Evolutionary conservation across 1,140 invertebrate species (phyloP).

Genomic region (Drosophila ananassae): DNA sequence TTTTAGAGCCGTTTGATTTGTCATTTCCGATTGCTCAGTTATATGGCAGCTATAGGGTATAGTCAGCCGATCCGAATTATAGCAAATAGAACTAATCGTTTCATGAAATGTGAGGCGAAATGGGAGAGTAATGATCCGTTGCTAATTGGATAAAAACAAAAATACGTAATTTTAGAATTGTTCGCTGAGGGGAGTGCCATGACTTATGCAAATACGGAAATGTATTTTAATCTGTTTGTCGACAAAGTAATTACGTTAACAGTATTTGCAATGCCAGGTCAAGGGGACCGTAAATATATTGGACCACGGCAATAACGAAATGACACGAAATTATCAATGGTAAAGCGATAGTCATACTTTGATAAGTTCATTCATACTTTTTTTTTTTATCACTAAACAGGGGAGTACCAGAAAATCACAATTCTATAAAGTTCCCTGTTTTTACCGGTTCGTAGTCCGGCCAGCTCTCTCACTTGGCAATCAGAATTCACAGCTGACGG

Average conservation of each 20-base stretch:
- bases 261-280: background rate
- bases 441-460: conserved; percentile 1
- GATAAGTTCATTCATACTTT: conserved; percentile 38
- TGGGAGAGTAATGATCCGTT: background rate
- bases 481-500: conserved; percentile 66
- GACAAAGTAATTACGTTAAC: background rate
- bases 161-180: background rate
- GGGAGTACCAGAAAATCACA: conserved; percentile 33
- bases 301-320: background rate
- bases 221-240: background rate
- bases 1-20: conserved; percentile 21
- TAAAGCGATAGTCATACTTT: conserved; percentile 7
- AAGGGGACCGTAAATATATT: background rate
- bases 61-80: too few relatives aligned
- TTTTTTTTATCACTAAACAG: conserved; percentile 27
- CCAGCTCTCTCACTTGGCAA: conserved; percentile 42
- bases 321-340: conserved; percentile 25
- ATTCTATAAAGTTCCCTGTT: conserved; percentile 26
- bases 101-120: background rate
- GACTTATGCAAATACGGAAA: conserved; percentile 1
- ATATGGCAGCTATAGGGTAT: too few relatives aligned
- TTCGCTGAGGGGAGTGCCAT: background rate
- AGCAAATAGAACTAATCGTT: too few relatives aligned
- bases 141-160: conserved; percentile 7
- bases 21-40: too few relatives aligned